Base-by-base conservation (phyloP, 2,888 invertebrate genomes). In the Strigamia transsilvanica region DNA sequence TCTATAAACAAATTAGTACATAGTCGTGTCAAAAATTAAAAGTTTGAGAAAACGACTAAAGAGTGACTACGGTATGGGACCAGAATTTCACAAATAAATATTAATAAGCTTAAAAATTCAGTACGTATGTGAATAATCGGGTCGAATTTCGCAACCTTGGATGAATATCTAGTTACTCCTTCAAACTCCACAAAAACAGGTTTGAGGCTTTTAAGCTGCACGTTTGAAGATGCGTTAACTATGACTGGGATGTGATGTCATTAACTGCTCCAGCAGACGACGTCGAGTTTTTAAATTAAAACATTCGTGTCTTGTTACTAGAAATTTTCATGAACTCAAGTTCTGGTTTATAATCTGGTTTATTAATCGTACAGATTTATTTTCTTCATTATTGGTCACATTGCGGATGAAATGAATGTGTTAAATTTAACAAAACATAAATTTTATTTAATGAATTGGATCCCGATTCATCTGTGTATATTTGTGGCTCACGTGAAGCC, bases 1-100 rank as follows among this genome's bases (percentile, higher is more conserved):
- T 73, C 73, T 73, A 32, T 73, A 73, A 73, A 27, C 73, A 73
- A 73, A 73, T 73, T 73, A 73, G 9, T 9, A 18, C n/a, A 51
- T 51, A 4, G n/a, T 18, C 18, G 18, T 15, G 56, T 56, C 21
- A 56, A 56, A 46, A 56, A 18, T 18, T 15, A 18, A 56, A 18
- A 56, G 15, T 56, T 21, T 56, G 9, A 0, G 5, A 9, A 18
- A 56, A 56, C 56, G n/a, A 4, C 6, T 56, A 18, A 56, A 38
- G 27, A 3, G 10, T 38, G 10, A 38, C 38, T 9, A 38, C 10
- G 6, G 38, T 38, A 38, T 10, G 10, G 6, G 2, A 38, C 4
- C 10, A 38, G 10, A 38, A 38, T 9, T 38, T 38, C 2, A 10
- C 38, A 38, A 38, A 38, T 38, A 38, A 38, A 38, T 38, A 38